Evolutionary conservation across 1,140 invertebrate genomes (phyloP), one percentile per base, ranked within the genome.

Genomic region (Kradibia gibbosae): DNA sequence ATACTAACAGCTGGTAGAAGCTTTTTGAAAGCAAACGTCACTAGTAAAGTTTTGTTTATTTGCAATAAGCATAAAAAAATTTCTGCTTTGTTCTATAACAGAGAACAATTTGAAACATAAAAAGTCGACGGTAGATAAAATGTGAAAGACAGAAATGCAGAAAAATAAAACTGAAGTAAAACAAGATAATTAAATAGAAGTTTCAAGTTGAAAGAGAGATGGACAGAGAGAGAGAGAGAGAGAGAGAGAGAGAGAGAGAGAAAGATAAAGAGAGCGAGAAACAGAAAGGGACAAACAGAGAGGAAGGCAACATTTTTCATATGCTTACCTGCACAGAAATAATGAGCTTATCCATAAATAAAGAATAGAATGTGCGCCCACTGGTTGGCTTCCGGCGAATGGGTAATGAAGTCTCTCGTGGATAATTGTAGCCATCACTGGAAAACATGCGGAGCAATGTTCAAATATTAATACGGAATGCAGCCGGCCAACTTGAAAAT

Each of bases 321-420:
- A 90, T 91, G 90, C 90, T 91, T 88, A 91, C 88, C 86, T 91
- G 89, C 87, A 90, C 90, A 90, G 88, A 89, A 91, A 91, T 91
- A 91, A 91, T 90, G 90, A 91, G 90, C 88, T 89, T 91, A 86
- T 90, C 87, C 89, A 90, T 91, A 89, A 90, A 90, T 90, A 90
- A 90, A 90, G 89, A 89, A 89, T 89, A 86, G 87, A 89, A 85
- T 45, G 73, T 2, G 55, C 53, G 45, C 31, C 28, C 50, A 85
- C 85, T 82, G 28, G 86, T 84, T 82, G 31, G 86, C 86, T 88
- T 86, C 85, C 85, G 87, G 85, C 85, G 88, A 89, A 88, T 89
- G 86, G 86, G 85, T 89, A 90, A 91, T 90, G 87, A 90, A 90
- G 88, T 89, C 88, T 89, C 88, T 90, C 85, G 87, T 88, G 87